Percentiles rank a stretch among this genome's conserved stretches.
Evolutionary conservation across 2,113 vertebrate species (phyloP).

Genomic region (Forbesichthys agassizii): DNA sequence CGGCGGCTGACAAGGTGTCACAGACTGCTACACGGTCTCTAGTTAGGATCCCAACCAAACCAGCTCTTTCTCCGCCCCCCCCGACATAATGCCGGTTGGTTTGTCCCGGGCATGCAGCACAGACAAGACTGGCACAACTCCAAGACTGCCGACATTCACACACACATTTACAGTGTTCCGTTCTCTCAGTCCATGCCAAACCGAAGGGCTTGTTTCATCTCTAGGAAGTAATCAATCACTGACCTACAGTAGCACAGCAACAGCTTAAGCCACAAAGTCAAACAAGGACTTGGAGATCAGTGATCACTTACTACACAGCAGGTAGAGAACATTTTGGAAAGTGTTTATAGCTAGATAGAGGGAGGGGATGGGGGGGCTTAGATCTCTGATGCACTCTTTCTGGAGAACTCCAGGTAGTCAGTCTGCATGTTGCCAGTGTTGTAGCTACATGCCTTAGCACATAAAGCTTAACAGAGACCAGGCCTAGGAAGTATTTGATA

Average conservation of each 20-base stretch:
- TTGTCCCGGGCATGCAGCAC: constrained; percentile 81
- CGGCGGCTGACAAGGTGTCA: constrained; percentile 6
- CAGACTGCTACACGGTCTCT: constrained; percentile 3
- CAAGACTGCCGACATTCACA: constrained; percentile 40
- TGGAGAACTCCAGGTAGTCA: not conserved
- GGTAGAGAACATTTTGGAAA: not conserved
- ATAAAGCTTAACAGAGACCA: constrained; percentile 17
- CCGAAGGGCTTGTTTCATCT: not conserved
- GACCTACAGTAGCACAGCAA: not conserved
- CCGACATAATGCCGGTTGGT: constrained; percentile 70
- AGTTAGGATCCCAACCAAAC: not conserved
- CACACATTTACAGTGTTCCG: not conserved
- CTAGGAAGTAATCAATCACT: not conserved
- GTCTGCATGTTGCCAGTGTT: constrained; percentile 18
- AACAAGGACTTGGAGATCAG: not conserved
- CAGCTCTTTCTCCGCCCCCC: not conserved
- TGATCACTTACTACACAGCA: not conserved
- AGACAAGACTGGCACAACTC: constrained; percentile 52
- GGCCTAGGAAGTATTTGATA: constrained; percentile 9
- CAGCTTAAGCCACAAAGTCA: not conserved
- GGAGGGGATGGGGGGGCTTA: not conserved
- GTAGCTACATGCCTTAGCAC: constrained; percentile 11
- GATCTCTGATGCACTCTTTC: not conserved
- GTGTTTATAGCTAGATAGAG: not conserved
- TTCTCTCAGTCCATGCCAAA: constrained; percentile 20